phyloP scores from a whole-genome alignment of 2,888 invertebrate species.

The Dastarcus helophoroides region DNA sequence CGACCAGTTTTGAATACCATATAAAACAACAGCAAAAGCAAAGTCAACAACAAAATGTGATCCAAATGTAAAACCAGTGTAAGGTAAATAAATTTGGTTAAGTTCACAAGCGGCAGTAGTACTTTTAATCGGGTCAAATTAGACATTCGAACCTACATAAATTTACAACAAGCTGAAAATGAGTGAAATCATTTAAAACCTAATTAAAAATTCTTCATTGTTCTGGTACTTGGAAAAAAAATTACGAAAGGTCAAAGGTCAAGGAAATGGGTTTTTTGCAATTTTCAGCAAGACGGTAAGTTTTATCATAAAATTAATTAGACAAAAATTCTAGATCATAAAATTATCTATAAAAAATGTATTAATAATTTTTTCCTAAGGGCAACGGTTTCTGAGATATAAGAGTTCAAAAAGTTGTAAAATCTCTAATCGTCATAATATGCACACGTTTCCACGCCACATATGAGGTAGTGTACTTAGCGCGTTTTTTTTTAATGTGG shows the following conservation, averaged over 20 bases:
- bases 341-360: neutral
- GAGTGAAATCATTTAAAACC: neutral
- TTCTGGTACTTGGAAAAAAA: neutral
- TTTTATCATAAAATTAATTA: neutral
- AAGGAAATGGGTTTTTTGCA: neutral
- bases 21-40: too few relatives aligned
- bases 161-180: conserved; percentile 2
- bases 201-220: conserved; percentile 1
- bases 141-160: conserved; percentile 2
- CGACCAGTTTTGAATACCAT: too few relatives aligned
- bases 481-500: conserved; percentile 24
- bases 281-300: conserved; percentile 1
- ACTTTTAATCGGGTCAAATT: conserved; percentile 3
- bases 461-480: conserved; percentile 23
- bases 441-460: conserved; percentile 26
- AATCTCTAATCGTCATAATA: neutral
- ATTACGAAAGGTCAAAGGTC: neutral
- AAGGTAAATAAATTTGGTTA: too few relatives aligned
- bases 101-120: too few relatives aligned
- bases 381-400: neutral
- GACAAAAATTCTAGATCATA: neutral
- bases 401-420: neutral
- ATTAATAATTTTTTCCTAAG: neutral
- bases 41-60: too few relatives aligned
- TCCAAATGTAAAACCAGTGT: too few relatives aligned